phyloP scores from a whole-genome alignment of 2,113 vertebrate species.

The Perognathus longimembris region DNA sequence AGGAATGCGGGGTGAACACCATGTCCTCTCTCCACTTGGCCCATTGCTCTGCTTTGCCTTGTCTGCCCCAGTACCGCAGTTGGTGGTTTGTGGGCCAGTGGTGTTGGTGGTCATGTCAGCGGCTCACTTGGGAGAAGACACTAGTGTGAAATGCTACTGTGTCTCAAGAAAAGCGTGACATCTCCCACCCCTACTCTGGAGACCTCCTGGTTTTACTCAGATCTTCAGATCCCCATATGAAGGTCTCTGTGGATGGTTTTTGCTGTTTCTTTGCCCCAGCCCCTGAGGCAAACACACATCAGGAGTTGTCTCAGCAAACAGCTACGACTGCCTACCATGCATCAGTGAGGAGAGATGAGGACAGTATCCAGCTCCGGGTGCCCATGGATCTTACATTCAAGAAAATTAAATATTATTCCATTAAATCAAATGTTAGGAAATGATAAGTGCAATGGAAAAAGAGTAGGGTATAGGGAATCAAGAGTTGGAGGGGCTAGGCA shows the following conservation, averaged over 20 bases:
- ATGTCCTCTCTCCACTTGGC: neutral
- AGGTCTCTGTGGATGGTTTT: neutral
- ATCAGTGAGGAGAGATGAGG: neutral
- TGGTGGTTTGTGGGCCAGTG: neutral
- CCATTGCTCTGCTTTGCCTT: neutral
- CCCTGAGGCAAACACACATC: neutral
- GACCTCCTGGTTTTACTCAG: neutral
- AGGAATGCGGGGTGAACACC: neutral
- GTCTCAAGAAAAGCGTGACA: neutral
- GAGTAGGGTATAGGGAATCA: neutral
- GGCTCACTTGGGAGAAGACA: neutral
- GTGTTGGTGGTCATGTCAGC: neutral
- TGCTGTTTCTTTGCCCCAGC: neutral
- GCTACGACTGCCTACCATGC: neutral
- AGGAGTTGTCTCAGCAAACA: neutral
- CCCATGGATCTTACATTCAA: neutral
- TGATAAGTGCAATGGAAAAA: neutral
- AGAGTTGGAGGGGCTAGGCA: too few species aligned
- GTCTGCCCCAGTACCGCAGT: rapidly evolving
- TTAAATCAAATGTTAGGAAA: neutral
- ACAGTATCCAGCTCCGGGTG: neutral
- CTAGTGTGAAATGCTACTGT: neutral
- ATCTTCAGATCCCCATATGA: neutral
- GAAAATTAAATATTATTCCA: neutral
- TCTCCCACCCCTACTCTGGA: too few species aligned